Conservation (phyloP, 2,888 invertebrate species). For the Tiliacea aurago region DNA sequence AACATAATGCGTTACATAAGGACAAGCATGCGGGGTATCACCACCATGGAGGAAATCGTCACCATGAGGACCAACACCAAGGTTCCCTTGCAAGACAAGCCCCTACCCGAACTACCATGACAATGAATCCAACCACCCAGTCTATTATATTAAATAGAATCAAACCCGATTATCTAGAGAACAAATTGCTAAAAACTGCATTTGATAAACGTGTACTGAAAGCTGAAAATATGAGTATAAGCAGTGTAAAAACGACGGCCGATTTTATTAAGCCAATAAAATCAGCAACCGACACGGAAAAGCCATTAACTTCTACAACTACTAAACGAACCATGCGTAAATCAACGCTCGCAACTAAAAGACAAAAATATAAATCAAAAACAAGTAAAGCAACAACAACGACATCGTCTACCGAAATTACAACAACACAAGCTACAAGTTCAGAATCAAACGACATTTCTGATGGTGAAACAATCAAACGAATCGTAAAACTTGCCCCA, state of each 20-base stretch:
- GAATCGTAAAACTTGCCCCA: not conserved
- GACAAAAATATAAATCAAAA: not conserved
- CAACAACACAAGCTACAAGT: not conserved
- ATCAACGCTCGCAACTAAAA: not conserved
- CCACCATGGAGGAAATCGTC: not conserved
- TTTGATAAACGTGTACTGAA: constrained; percentile 10
- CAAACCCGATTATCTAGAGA: constrained; percentile 18
- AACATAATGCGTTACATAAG: not conserved
- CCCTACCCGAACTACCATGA: constrained; percentile 44
- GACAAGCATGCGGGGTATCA: not conserved
- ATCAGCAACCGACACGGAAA: not conserved
- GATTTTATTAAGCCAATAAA: not conserved
- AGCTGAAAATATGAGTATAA: not conserved
- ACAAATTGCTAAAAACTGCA: constrained; percentile 22
- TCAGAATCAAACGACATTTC: constrained; percentile 30
- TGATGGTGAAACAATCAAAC: constrained; percentile 7
- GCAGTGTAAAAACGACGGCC: not conserved
- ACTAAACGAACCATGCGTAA: not conserved
- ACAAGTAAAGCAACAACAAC: not conserved
- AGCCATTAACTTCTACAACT: not conserved
- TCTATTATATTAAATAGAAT: constrained; percentile 2
- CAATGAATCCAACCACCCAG: not conserved
- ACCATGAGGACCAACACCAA: not conserved
- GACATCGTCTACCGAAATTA: not conserved
- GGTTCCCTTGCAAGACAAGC: constrained; percentile 11